Evolutionary conservation across 1,140 invertebrate species (phyloP), one percentile per base, ranked within the genome.

Genomic region (Lepidurus couesii): DNA sequence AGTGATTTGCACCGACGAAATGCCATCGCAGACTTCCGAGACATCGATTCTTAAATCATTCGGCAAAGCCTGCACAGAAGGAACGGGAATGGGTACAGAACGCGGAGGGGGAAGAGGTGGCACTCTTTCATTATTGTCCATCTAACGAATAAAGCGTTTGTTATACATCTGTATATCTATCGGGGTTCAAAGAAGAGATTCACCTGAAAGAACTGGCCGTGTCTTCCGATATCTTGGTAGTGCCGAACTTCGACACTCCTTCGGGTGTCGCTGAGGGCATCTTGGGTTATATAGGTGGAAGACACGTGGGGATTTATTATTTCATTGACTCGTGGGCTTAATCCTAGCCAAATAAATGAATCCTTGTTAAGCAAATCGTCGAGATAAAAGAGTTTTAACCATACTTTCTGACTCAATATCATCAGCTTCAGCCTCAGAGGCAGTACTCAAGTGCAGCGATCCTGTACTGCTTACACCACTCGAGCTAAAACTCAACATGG

Each of bases 391-490:
- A 65, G 7, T 0, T 65, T 65, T 21, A 13, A n/a, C n/a, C 6
- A n/a, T 65, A 65, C 53, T 65, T 65, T 65, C 77, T n/a, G 47
- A 73, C 73, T 79, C 78, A 24, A 79, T 44, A 42, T 82, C 81
- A 16, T 81, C 53, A 16, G 79, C 82, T 42, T 82, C 81, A 24
- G 81, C 78, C 74, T 86, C 85, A 77, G 83, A 85, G 8, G 84
- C 85, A 6, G 84, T 84, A 79, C 84, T 86, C 24, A 86, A 81
- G 78, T 87, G 86, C 11, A 87, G 82, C 16, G 86, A 87, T 10
- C 84, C 86, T 13, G 86, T 86, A n/a, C 86, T 88, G 78, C 87
- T 88, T 53, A 88, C 87, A 45, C 87, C 88, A 82, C 86, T 88
- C 26, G 87, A 88, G 81, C 87, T 87, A 78, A 80, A 80, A 45